These are phyloP conservation scores for Drosophila planitibia DNA, from an alignment of 2,888 invertebrate genomes.

Conservation along the genomic window DNA sequence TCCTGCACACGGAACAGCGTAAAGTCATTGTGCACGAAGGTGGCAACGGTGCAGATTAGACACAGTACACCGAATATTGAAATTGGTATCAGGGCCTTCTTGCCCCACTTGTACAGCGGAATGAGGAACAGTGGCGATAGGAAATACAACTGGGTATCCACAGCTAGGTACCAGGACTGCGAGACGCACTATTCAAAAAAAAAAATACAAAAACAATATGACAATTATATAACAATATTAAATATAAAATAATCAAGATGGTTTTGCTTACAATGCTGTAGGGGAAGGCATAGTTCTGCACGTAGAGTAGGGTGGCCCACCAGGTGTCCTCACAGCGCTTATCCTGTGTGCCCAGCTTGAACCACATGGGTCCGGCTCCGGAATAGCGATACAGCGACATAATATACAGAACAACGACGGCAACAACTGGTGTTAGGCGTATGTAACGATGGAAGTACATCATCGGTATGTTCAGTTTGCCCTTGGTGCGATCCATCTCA, in stretches of 20 bases:
- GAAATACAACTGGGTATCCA: conserved; percentile 87
- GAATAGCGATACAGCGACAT: conserved; percentile 86
- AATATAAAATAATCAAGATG: neutral
- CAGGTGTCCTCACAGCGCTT: conserved; percentile 84
- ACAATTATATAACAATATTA: neutral
- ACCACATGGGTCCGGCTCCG: conserved; percentile 87
- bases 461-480: conserved; percentile 82
- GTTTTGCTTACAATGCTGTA: conserved; percentile 78
- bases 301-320: conserved; percentile 86
- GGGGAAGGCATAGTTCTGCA: conserved; percentile 86
- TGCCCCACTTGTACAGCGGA: conserved; percentile 85
- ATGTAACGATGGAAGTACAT: conserved; percentile 85
- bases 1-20: conserved; percentile 83
- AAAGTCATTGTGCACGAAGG: conserved; percentile 81
- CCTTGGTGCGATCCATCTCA: conserved; percentile 84
- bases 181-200: conserved; percentile 85
- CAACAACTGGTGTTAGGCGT: conserved; percentile 87
- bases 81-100: conserved; percentile 82
- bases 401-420: conserved; percentile 86
- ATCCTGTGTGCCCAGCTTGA: conserved; percentile 82
- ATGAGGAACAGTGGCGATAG: conserved; percentile 87
- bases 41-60: conserved; percentile 83
- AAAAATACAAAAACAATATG: no score
- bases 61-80: conserved; percentile 77
- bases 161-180: conserved; percentile 87